phyloP scores from a whole-genome alignment of 2,113 vertebrate genomes.

The Recurvirostra avosetta region DNA sequence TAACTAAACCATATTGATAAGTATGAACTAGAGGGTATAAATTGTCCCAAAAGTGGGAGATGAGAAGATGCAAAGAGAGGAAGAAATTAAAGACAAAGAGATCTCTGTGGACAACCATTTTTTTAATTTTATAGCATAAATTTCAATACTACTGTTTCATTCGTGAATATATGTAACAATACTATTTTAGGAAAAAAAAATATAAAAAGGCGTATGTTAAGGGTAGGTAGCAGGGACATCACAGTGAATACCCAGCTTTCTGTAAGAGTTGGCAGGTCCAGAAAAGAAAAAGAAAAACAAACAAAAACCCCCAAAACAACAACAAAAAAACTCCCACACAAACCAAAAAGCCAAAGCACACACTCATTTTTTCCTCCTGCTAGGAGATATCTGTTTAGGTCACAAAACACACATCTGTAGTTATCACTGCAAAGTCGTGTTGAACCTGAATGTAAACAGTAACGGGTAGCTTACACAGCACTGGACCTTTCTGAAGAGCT shows the following conservation, averaged over 20 bases:
- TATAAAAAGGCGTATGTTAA: accelerated
- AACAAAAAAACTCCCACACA: too few relatives aligned
- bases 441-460: neutral
- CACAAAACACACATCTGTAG: neutral
- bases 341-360: neutral
- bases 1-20: neutral
- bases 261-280: neutral
- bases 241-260: neutral
- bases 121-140: neutral
- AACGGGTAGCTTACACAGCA: neutral
- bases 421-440: neutral
- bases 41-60: neutral
- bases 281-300: neutral
- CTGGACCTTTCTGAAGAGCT: neutral
- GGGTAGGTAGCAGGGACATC: neutral
- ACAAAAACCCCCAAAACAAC: neutral
- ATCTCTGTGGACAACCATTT: neutral
- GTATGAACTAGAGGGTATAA: neutral
- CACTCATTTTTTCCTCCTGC: neutral
- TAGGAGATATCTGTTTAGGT: neutral
- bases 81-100: neutral
- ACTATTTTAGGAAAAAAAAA: neutral
- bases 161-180: neutral
- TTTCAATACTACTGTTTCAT: neutral
- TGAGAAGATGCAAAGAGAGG: neutral